Evolutionary conservation across 2,113 vertebrate species (phyloP).

Genomic region (Colossoma macropomum): DNA sequence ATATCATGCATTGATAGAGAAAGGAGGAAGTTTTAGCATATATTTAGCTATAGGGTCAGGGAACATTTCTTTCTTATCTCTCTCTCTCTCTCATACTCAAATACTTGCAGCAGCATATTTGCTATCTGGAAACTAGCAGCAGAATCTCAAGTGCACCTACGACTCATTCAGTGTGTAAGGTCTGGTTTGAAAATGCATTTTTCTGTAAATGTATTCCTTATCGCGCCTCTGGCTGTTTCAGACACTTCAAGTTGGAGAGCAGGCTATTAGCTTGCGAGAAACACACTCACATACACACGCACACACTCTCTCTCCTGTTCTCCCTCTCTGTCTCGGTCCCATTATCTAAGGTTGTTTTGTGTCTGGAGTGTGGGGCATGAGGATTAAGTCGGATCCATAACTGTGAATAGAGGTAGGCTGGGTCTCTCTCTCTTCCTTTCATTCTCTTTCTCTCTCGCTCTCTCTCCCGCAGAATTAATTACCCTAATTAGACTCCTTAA

Average conservation of each 20-base stretch:
- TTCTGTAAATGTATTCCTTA: conserved; percentile 41
- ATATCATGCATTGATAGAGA: too few relatives aligned
- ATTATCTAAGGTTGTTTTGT: conserved; percentile 65
- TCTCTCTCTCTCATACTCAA: neutral
- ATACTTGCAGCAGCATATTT: conserved; percentile 1
- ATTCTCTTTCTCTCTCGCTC: conserved; percentile 16
- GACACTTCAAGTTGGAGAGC: conserved; percentile 47
- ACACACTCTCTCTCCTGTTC: conserved; percentile 28
- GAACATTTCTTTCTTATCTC: too few relatives aligned
- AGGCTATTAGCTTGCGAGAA: conserved; percentile 52
- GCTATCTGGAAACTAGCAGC: conserved; percentile 20
- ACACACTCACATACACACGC: conserved; percentile 44
- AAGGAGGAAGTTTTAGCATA: too few relatives aligned
- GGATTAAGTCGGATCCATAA: conserved; percentile 78
- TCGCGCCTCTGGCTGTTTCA: conserved; percentile 43
- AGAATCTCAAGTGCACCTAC: conserved; percentile 10
- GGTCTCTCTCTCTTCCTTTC: conserved; percentile 45
- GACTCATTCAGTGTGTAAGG: conserved; percentile 13
- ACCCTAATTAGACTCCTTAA: conserved; percentile 83
- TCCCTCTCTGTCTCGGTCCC: conserved; percentile 38
- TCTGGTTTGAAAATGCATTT: conserved; percentile 35
- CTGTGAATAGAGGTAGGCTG: conserved; percentile 76
- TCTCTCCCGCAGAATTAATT: conserved; percentile 79
- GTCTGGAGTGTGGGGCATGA: conserved; percentile 58
- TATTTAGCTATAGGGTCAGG: too few relatives aligned